These are phyloP conservation scores for Leptinotarsa lineolata DNA, from an alignment of 1,140 invertebrate species.

Conservation along the genomic window DNA sequence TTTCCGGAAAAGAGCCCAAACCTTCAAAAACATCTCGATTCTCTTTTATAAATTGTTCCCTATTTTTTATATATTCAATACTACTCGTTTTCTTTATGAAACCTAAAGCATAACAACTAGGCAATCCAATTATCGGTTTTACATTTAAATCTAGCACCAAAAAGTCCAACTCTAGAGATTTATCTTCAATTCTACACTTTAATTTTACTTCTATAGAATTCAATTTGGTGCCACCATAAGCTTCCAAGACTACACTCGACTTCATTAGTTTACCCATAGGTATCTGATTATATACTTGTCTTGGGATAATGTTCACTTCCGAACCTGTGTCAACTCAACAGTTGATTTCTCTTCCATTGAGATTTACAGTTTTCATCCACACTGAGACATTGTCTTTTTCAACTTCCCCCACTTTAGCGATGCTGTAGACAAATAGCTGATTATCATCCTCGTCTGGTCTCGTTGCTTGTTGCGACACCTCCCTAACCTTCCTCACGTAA, in stretches of 20 bases:
- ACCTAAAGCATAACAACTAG: not conserved
- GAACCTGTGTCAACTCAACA: conserved; percentile 30
- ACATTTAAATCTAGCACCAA: not conserved
- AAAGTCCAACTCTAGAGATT: not conserved
- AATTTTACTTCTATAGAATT: not conserved
- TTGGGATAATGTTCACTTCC: conserved; percentile 25
- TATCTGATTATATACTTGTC: conserved; percentile 12
- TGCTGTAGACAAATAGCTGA: conserved; percentile 9
- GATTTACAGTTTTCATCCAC: not conserved
- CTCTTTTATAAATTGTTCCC: no score
- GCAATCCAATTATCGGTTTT: not conserved
- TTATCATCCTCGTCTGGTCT: not conserved
- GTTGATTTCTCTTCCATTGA: conserved; percentile 2
- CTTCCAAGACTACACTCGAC: conserved; percentile 13
- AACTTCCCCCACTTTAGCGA: conserved; percentile 14
- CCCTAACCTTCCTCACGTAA: conserved; percentile 3
- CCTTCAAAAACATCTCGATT: no score
- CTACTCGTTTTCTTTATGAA: not conserved
- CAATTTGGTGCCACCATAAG: not conserved
- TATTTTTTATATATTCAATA: not conserved
- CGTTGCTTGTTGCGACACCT: conserved; percentile 9
- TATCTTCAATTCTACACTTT: not conserved
- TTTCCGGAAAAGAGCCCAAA: no score
- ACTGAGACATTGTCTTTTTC: conserved; percentile 1
- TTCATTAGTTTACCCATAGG: conserved; percentile 14